phyloP scores from a whole-genome alignment of 2,797 vertebrate genomes.

The Zenarchopterus dispar region DNA sequence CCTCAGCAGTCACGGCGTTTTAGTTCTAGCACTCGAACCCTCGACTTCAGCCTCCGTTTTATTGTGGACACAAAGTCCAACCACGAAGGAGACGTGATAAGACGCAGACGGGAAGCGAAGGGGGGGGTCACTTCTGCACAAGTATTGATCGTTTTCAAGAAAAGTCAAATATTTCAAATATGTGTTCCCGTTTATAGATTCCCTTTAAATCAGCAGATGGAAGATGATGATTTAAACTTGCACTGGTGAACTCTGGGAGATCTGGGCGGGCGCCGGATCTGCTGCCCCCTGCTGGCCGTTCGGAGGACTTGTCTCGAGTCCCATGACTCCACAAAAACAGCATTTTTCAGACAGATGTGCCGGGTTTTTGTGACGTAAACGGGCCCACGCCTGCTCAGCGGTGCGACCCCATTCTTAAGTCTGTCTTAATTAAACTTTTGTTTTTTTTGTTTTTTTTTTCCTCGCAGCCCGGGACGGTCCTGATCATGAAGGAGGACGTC shows the following conservation, averaged over 20 bases:
- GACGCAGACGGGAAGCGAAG: no score
- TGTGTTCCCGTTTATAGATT: no score
- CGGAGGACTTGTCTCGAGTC: neutral
- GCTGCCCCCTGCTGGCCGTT: slow-evolving; percentile 68
- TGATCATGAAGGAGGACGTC: slow-evolving; percentile 82
- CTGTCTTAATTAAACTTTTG: neutral
- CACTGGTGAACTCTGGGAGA: slow-evolving; percentile 31
- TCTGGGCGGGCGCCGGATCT: slow-evolving; percentile 15
- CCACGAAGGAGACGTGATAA: neutral
- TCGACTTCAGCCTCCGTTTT: no score
- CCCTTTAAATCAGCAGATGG: no score
- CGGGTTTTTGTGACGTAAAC: neutral
- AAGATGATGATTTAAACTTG: neutral
- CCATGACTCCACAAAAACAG: slow-evolving; percentile 49
- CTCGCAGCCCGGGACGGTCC: slow-evolving; percentile 79
- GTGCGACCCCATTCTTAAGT: neutral
- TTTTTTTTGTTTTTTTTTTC: neutral
- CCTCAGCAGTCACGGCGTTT: no score
- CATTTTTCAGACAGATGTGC: neutral
- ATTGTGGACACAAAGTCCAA: neutral
- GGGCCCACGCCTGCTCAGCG: neutral
- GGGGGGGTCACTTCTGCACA: no score
- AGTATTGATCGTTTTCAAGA: no score
- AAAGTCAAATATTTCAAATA: no score
- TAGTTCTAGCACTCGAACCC: neutral